Percentiles rank a stretch among this genome's conserved stretches.
These are phyloP conservation scores for Ochropleura leucogaster DNA, from an alignment of 2,888 invertebrate species.

Conservation along the genomic window DNA sequence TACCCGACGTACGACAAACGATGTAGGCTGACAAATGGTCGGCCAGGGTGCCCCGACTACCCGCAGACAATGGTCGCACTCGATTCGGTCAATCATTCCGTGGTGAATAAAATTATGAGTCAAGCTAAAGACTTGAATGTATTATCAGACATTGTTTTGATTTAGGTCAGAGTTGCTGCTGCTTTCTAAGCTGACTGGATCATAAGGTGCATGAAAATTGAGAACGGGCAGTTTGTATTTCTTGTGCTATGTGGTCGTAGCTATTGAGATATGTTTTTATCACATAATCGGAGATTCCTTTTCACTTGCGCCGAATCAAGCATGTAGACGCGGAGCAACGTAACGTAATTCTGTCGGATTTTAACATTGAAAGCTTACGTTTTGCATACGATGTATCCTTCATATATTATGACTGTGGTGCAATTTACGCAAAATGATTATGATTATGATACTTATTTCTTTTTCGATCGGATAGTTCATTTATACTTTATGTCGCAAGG, in stretches of 20 bases:
- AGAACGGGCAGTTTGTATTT: background rate
- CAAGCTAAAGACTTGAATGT: constrained; percentile 53
- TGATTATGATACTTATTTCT: no score
- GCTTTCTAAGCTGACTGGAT: constrained; percentile 11
- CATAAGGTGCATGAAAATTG: constrained; percentile 8
- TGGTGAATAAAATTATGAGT: constrained; percentile 65
- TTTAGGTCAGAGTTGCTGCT: constrained; percentile 28
- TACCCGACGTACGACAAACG: constrained; percentile 70
- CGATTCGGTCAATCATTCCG: constrained; percentile 68
- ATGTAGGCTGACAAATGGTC: constrained; percentile 70
- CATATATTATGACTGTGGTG: no score
- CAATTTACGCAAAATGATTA: no score
- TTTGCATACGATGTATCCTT: background rate
- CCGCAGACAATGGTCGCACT: constrained; percentile 69
- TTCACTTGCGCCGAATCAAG: background rate
- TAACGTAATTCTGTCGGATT: background rate
- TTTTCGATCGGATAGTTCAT: no score
- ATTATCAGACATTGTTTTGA: constrained; percentile 46
- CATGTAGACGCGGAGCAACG: background rate
- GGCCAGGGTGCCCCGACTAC: constrained; percentile 69
- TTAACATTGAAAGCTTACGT: background rate
- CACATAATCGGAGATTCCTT: background rate
- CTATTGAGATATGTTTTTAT: background rate
- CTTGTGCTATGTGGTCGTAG: background rate
- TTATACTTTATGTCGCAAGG: no score